A percentile compares a stretch with the other conserved stretches of the same genome.
phyloP scores from a whole-genome alignment of 2,888 invertebrate genomes.

The Metacarcinus magister region DNA sequence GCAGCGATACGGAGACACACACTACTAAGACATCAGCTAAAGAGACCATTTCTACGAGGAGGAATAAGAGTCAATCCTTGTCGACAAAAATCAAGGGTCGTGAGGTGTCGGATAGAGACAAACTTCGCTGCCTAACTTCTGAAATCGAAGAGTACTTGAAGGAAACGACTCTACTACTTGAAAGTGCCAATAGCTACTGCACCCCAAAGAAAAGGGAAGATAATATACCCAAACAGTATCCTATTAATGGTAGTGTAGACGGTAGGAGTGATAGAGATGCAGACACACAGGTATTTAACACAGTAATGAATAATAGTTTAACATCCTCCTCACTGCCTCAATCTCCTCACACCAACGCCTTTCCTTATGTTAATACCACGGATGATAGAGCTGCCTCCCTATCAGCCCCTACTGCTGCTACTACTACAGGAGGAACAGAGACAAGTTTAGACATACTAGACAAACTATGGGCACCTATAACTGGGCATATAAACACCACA shows the following conservation, averaged over 20 bases:
- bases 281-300: background rate
- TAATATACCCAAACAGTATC: background rate
- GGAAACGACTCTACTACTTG: constrained; percentile 72
- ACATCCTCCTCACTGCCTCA: background rate
- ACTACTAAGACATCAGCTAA: background rate
- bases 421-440: background rate
- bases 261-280: background rate
- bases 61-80: background rate
- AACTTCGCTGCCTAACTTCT: constrained; percentile 65
- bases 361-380: background rate
- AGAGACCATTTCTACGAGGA: background rate
- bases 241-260: background rate
- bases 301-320: background rate
- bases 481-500: background rate
- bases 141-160: constrained; percentile 71
- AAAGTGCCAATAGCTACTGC: constrained; percentile 59
- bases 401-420: background rate
- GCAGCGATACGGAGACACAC: background rate
- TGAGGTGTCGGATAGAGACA: constrained; percentile 64
- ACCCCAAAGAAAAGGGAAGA: background rate
- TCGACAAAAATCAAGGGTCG: constrained; percentile 19
- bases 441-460: background rate
- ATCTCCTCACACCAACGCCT: background rate
- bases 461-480: background rate
- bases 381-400: background rate